Conservation (phyloP, 2,888 invertebrate genomes). For the Platypus cylindrus region DNA sequence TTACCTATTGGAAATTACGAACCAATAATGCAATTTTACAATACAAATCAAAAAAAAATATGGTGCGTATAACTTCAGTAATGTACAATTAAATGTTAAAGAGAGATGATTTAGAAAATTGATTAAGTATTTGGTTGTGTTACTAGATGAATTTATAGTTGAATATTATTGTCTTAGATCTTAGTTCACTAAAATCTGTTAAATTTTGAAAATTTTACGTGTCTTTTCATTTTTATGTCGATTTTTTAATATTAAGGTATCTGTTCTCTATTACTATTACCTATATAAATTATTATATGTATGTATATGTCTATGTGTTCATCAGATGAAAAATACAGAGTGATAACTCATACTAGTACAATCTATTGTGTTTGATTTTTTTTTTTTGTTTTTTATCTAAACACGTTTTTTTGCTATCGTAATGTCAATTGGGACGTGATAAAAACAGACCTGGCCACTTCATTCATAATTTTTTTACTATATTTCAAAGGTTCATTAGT, state of each 20-base stretch:
- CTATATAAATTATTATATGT: conserved; percentile 10
- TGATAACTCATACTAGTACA: conserved; percentile 23
- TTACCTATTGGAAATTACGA: background rate
- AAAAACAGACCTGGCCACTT: no score
- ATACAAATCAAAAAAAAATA: background rate
- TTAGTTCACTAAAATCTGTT: conserved; percentile 13
- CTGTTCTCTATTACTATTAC: conserved; percentile 25
- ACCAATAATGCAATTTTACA: conserved; percentile 1
- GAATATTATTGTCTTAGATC: conserved; percentile 13
- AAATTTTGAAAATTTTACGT: conserved; percentile 14
- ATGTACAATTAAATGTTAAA: conserved; percentile 1
- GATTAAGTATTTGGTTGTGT: conserved; percentile 13
- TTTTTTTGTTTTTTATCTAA: no score
- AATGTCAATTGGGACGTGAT: no score
- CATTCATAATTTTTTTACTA: no score
- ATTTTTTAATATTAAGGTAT: conserved; percentile 29
- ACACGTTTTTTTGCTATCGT: no score
- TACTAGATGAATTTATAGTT: conserved; percentile 14
- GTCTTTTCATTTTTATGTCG: conserved; percentile 12
- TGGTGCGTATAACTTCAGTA: conserved; percentile 1
- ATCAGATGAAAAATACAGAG: conserved; percentile 33
- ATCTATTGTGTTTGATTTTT: conserved; percentile 3
- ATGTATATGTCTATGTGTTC: conserved; percentile 33
- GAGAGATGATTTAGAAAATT: conserved; percentile 8
- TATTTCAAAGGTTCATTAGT: no score